Conservation (phyloP, 2,888 invertebrate genomes). For the Morpho helenor region DNA sequence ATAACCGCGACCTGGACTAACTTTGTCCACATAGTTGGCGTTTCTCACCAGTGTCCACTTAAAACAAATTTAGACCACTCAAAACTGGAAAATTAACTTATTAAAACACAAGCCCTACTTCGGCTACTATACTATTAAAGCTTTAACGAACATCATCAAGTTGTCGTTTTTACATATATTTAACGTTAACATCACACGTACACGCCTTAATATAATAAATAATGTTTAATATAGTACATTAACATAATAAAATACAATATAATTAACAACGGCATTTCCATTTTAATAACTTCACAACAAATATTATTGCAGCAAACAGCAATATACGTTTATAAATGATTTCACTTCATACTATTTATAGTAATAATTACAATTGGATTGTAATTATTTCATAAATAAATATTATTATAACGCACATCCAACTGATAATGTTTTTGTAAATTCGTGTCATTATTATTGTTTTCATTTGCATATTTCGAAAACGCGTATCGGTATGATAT, state of each 20-base stretch:
- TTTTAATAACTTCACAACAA: slow-evolving; percentile 20
- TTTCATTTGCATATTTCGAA: slow-evolving; percentile 21
- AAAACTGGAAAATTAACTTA: too few species aligned
- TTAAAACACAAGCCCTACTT: too few species aligned
- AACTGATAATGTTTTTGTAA: slow-evolving; percentile 15
- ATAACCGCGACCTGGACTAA: too few species aligned
- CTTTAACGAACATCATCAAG: too few species aligned
- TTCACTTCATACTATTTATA: slow-evolving; percentile 3
- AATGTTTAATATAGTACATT: neutral
- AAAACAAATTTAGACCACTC: too few species aligned
- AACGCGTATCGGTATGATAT: slow-evolving; percentile 14
- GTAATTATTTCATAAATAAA: slow-evolving; percentile 21
- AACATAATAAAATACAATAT: slow-evolving; percentile 12
- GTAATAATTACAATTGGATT: slow-evolving; percentile 16
- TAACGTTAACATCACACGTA: neutral
- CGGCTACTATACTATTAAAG: too few species aligned
- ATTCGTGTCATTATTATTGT: slow-evolving; percentile 12
- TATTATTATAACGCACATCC: slow-evolving; percentile 16
- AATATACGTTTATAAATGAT: too few species aligned
- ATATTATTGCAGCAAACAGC: slow-evolving; percentile 17
- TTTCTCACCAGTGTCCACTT: too few species aligned
- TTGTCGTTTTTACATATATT: neutral
- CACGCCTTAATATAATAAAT: neutral
- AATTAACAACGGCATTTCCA: slow-evolving; percentile 14
- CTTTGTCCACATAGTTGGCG: too few species aligned